Evolutionary conservation across 2,888 invertebrate genomes (phyloP).

Genomic region (Acleris cristana): DNA sequence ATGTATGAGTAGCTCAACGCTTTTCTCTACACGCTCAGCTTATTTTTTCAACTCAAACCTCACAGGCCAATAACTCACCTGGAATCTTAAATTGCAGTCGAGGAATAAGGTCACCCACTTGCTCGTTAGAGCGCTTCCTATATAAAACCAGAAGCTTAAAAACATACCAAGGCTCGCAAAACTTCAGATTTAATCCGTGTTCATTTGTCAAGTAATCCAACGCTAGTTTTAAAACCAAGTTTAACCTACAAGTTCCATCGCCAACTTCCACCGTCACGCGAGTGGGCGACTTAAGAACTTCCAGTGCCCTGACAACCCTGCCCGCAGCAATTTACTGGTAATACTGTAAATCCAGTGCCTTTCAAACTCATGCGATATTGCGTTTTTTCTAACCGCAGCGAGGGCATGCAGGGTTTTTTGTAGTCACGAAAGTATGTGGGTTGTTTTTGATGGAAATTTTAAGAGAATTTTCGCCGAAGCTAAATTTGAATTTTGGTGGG

Average conservation of each 20-base stretch:
- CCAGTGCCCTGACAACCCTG: slow-evolving; percentile 64
- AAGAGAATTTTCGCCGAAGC: slow-evolving; percentile 21
- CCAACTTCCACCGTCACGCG: slow-evolving; percentile 48
- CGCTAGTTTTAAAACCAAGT: slow-evolving; percentile 32
- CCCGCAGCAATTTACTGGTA: slow-evolving; percentile 67
- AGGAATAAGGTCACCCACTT: no score
- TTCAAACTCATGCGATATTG: slow-evolving; percentile 80
- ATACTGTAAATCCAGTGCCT: slow-evolving; percentile 80
- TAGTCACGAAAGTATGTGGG: slow-evolving; percentile 35
- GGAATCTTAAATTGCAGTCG: no score
- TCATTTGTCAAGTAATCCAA: slow-evolving; percentile 25
- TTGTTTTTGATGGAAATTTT: slow-evolving; percentile 31
- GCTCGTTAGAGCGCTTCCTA: no score
- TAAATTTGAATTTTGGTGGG: slow-evolving; percentile 24
- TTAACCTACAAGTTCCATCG: slow-evolving; percentile 29
- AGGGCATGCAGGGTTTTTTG: slow-evolving; percentile 20
- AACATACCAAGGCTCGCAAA: no score
- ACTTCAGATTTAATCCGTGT: slow-evolving; percentile 1
- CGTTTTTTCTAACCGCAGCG: slow-evolving; percentile 63
- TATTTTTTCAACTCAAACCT: no score
- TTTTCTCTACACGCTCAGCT: no score
- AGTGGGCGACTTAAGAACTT: slow-evolving; percentile 42
- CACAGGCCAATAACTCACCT: no score
- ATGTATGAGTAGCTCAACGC: no score
- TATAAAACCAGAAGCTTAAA: no score